These are phyloP conservation scores for Lasiommata megera DNA, from an alignment of 2,888 invertebrate species.

Conservation along the genomic window DNA sequence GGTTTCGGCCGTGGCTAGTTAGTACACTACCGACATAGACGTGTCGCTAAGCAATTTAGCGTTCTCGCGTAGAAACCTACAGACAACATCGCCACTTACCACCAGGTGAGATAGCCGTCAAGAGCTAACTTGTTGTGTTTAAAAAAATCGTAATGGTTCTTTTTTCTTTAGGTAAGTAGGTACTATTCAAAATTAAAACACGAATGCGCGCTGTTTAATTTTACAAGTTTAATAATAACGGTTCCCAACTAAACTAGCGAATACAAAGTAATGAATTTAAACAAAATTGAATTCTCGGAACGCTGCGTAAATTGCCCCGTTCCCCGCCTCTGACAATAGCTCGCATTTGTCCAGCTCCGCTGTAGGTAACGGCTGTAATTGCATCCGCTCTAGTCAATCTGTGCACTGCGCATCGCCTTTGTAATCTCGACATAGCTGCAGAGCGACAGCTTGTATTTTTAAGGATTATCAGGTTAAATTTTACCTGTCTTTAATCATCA, in stretches of 20 bases:
- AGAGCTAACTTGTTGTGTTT: no score
- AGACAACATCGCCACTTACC: no score
- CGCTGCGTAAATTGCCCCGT: constrained; percentile 36
- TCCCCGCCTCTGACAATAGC: constrained; percentile 37
- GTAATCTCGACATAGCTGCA: constrained; percentile 27
- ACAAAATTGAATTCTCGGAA: constrained; percentile 16
- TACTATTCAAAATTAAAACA: not conserved
- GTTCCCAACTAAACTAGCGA: constrained; percentile 6
- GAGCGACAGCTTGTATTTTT: constrained; percentile 3
- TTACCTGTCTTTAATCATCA: not conserved
- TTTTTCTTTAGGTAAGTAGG: no score
- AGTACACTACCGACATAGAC: no score
- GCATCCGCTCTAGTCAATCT: constrained; percentile 58
- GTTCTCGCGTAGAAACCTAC: no score
- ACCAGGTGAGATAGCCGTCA: no score
- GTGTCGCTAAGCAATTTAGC: no score
- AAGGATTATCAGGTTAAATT: not conserved
- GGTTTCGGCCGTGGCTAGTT: no score
- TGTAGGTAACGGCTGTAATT: constrained; percentile 48
- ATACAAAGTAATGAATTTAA: constrained; percentile 11
- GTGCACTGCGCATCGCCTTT: constrained; percentile 43
- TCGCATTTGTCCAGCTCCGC: constrained; percentile 42
- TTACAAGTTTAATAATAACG: constrained; percentile 5
- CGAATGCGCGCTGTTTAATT: constrained; percentile 6
- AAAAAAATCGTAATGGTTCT: no score